Base-by-base conservation (phyloP, 2,113 vertebrate species). In the Pycnonotus jocosus region DNA sequence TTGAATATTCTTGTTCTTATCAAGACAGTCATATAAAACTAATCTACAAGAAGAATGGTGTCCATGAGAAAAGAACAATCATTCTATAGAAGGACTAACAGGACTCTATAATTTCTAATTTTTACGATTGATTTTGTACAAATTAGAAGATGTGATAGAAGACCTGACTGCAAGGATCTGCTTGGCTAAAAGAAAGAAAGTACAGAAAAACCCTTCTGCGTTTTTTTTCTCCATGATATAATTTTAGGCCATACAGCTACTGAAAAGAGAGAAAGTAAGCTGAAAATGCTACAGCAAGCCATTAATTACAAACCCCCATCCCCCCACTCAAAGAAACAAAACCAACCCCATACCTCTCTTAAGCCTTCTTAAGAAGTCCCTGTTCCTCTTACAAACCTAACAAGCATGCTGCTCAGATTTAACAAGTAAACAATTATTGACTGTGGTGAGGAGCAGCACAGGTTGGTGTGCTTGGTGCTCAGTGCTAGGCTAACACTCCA, bases 231-330 rank as follows among this genome's bases (percentile, higher is more conserved):
- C 38, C 11, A 27, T 3, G 0, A 53, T 68, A 66, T 24, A 89
- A 94, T 93, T 94, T 94, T 85, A 95, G 84, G 86, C 96, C 86
- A 97, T 77, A 95, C 47, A 93, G 79, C 45, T 87, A 91, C 89
- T 89, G 82, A 93, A 97, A 97, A 91, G 85, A 96, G 65, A 92
- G 80, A 96, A 97, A 95, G 94, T 94, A 88, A 97, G 60, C 90
- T 93, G 83, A 91, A 97, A 96, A 96, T 85, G 62, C 72, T 90
- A 80, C 37, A 42, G 78, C 68, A 38, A 97, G 91, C 48, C 77
- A 70, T 45, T 61, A 79, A 90, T 93, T 83, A 79, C 37, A 66
- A 92, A 74, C 5, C 3, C 11, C 11, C 7, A 21, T 23, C 30
- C 12, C 20, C 5, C 4, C 23, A 53, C 1, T 10, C 28, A 57